A percentile compares a stretch with the other conserved stretches of the same genome.
phyloP scores from a whole-genome alignment of 2,888 invertebrate genomes.

The Aphidius colemani region DNA sequence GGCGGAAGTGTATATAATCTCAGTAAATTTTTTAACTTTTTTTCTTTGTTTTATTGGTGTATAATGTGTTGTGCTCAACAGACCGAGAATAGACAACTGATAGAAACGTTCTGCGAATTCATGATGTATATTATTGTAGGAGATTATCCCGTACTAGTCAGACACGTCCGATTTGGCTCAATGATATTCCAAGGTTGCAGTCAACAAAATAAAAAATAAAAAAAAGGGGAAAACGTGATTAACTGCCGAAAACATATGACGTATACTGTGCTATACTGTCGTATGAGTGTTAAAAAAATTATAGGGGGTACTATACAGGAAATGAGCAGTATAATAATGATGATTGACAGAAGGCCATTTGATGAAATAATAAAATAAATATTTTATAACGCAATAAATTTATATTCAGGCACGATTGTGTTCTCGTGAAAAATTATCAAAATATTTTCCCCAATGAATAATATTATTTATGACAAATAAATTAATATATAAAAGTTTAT shows the following conservation, averaged over 20 bases:
- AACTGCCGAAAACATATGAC: slow-evolving; percentile 2
- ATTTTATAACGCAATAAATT: slow-evolving; percentile 24
- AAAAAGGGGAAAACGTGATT: slow-evolving; percentile 19
- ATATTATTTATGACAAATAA: slow-evolving; percentile 17
- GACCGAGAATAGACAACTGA: slow-evolving; percentile 12
- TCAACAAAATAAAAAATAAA: slow-evolving; percentile 6
- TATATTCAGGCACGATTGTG: background rate
- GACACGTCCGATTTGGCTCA: background rate
- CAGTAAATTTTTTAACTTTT: background rate
- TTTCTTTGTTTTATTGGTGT: background rate
- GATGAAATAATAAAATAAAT: slow-evolving; percentile 33
- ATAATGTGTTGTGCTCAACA: background rate
- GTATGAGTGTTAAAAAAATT: slow-evolving; percentile 25
- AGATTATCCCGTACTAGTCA: background rate
- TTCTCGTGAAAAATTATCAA: background rate
- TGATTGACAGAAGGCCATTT: slow-evolving; percentile 16
- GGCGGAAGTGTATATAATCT: slow-evolving; percentile 22
- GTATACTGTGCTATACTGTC: background rate
- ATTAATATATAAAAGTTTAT: slow-evolving; percentile 2
- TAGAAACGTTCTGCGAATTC: background rate
- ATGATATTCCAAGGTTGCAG: slow-evolving; percentile 4
- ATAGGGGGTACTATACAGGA: slow-evolving; percentile 6
- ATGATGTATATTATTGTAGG: slow-evolving; percentile 9
- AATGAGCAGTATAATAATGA: slow-evolving; percentile 11
- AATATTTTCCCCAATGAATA: background rate